These are phyloP conservation scores for Lepidothrix coronata DNA, from an alignment of 2,113 vertebrate species.

Conservation along the genomic window DNA sequence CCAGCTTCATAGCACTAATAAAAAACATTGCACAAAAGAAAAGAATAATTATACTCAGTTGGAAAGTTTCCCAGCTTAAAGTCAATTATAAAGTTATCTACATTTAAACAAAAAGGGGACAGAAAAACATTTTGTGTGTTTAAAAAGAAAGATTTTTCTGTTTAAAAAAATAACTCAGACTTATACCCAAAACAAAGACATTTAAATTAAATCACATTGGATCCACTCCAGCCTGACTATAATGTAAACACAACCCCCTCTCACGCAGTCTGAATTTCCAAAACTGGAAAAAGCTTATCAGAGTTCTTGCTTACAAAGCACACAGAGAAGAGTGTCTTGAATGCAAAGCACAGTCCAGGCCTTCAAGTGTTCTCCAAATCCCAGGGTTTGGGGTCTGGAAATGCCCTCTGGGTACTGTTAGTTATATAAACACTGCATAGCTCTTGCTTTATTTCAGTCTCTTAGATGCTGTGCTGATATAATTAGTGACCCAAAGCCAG, in stretches of 20 bases:
- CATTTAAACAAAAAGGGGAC: conserved; percentile 26
- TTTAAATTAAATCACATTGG: conserved; percentile 53
- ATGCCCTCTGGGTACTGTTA: not conserved
- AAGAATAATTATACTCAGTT: conserved; percentile 38
- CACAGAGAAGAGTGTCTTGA: conserved; percentile 19
- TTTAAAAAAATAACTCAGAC: conserved; percentile 57
- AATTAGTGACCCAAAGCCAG: conserved; percentile 1
- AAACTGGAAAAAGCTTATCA: conserved; percentile 61
- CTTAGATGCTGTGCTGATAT: not conserved
- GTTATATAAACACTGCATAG: conserved; percentile 11
- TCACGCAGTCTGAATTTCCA: conserved; percentile 36
- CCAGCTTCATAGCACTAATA: conserved; percentile 77
- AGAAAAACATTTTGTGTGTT: not conserved
- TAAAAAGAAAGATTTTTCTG: conserved; percentile 30
- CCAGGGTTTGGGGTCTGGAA: not conserved
- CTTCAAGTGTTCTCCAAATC: conserved; percentile 24
- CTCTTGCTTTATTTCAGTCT: conserved; percentile 16
- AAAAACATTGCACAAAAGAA: conserved; percentile 53
- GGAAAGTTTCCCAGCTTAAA: conserved; percentile 54
- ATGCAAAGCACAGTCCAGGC: conserved; percentile 34
- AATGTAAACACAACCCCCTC: conserved; percentile 51
- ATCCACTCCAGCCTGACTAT: conserved; percentile 40
- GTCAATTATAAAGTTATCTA: conserved; percentile 50
- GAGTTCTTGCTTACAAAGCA: conserved; percentile 57
- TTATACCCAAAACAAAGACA: conserved; percentile 58